phyloP scores from a whole-genome alignment of 1,140 invertebrate species.

The Andricus grossulariae region DNA sequence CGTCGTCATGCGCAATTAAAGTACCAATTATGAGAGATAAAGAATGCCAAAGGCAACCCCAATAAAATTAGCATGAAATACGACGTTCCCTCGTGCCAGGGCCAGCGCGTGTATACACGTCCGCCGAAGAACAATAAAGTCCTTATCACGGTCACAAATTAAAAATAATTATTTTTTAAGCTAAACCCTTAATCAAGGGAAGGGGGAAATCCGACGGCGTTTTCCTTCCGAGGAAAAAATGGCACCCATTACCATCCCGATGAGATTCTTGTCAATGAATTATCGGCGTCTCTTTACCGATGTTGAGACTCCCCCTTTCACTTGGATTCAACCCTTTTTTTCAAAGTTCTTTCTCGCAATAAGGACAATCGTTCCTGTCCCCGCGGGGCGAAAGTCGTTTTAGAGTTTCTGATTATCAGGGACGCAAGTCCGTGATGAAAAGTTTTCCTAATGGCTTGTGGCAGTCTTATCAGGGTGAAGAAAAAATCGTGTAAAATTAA shows the following conservation, averaged over 20 bases:
- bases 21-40: slow-evolving; percentile 67
- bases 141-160: slow-evolving; percentile 74
- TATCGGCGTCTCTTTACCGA: slow-evolving; percentile 72
- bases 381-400: slow-evolving; percentile 47
- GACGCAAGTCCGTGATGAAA: slow-evolving; percentile 39
- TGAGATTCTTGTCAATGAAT: slow-evolving; percentile 77
- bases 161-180: slow-evolving; percentile 77
- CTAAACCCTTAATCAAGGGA: slow-evolving; percentile 70
- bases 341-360: slow-evolving; percentile 59
- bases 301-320: slow-evolving; percentile 63
- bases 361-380: slow-evolving; percentile 46
- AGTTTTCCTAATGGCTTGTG: slow-evolving; percentile 33
- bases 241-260: slow-evolving; percentile 68
- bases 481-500: slow-evolving; percentile 43
- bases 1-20: slow-evolving; percentile 61
- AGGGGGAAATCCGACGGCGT: slow-evolving; percentile 27
- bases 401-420: slow-evolving; percentile 51
- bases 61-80: slow-evolving; percentile 71
- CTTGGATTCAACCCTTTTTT: slow-evolving; percentile 70
- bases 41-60: slow-evolving; percentile 64
- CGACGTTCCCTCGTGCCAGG: slow-evolving; percentile 57
- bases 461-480: slow-evolving; percentile 43
- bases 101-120: slow-evolving; percentile 54
- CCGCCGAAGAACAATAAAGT: slow-evolving; percentile 64
- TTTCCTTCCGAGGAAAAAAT: slow-evolving; percentile 64